Conservation (phyloP, 2,797 vertebrate genomes). For the Aulostomus chinensis region DNA sequence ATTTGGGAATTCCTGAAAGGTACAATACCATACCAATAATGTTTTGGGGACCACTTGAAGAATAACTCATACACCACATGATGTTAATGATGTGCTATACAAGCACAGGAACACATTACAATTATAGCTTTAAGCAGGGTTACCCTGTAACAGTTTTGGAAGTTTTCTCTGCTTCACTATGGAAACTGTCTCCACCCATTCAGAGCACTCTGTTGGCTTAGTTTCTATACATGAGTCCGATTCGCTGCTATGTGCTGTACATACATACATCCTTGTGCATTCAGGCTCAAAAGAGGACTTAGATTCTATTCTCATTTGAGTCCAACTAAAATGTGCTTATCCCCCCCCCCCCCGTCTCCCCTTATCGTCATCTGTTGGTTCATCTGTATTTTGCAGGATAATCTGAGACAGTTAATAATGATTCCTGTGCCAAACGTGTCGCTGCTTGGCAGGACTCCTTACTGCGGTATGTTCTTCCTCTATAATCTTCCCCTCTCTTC, state of each 20-base stretch:
- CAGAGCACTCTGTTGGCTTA: constrained; percentile 40
- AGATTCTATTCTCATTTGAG: constrained; percentile 17
- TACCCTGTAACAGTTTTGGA: constrained; percentile 25
- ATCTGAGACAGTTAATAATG: constrained; percentile 92
- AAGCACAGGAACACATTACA: too few species aligned
- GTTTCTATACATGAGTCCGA: constrained; percentile 45
- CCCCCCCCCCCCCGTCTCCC: background rate
- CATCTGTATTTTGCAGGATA: constrained; percentile 77
- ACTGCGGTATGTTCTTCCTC: constrained; percentile 83
- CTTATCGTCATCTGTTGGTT: constrained; percentile 5
- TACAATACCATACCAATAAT: too few species aligned
- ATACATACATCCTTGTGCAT: constrained; percentile 45
- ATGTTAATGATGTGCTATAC: too few species aligned
- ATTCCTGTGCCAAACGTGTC: constrained; percentile 91
- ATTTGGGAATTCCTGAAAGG: too few species aligned
- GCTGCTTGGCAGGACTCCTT: constrained; percentile 89
- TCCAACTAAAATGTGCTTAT: constrained; percentile 26
- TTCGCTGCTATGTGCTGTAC: constrained; percentile 55
- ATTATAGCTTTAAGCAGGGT: too few species aligned
- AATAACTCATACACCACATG: too few species aligned
- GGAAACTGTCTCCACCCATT: constrained; percentile 45
- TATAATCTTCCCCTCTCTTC: constrained; percentile 10
- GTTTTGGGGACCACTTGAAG: too few species aligned
- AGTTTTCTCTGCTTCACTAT: constrained; percentile 21
- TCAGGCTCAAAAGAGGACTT: constrained; percentile 32